A percentile compares a stretch with the other conserved stretches of the same genome.
Evolutionary conservation across 2,797 vertebrate species (phyloP).

Genomic region (Benthosema pterotum): DNA sequence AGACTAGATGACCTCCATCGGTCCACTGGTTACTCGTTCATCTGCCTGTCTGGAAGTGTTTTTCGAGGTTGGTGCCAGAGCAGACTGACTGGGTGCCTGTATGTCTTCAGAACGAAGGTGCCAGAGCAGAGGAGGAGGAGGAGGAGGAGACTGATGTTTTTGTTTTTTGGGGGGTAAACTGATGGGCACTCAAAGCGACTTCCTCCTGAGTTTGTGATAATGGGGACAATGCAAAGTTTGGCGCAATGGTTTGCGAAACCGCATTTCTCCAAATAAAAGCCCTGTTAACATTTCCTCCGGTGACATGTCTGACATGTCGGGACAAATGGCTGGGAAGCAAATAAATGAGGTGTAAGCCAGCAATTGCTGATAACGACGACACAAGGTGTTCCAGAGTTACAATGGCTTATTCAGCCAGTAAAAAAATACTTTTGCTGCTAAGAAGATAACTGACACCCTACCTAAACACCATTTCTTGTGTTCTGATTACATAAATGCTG

Average conservation of each 20-base stretch:
- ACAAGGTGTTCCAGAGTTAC: slow-evolving; percentile 14
- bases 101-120: slow-evolving; percentile 34
- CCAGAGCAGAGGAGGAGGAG: slow-evolving; percentile 52
- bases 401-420: too few species aligned
- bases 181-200: slow-evolving; percentile 58
- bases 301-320: slow-evolving; percentile 40
- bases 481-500: too few species aligned
- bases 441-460: too few species aligned
- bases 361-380: slow-evolving; percentile 43
- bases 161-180: slow-evolving; percentile 43
- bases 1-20: slow-evolving; percentile 69
- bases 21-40: slow-evolving; percentile 45
- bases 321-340: slow-evolving; percentile 47
- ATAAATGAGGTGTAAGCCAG: slow-evolving; percentile 40
- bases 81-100: slow-evolving; percentile 20
- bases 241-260: slow-evolving; percentile 74
- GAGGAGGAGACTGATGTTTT: slow-evolving; percentile 55
- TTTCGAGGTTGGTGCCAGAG: slow-evolving; percentile 40
- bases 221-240: slow-evolving; percentile 84
- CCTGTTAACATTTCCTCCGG: slow-evolving; percentile 82
- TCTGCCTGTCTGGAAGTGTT: slow-evolving; percentile 35
- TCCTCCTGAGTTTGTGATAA: slow-evolving; percentile 73
- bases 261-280: slow-evolving; percentile 84
- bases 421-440: background rate
- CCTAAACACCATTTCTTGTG: too few species aligned